Evolutionary conservation across 2,888 invertebrate species (phyloP).

Genomic region (Nesidiocoris tenuis): DNA sequence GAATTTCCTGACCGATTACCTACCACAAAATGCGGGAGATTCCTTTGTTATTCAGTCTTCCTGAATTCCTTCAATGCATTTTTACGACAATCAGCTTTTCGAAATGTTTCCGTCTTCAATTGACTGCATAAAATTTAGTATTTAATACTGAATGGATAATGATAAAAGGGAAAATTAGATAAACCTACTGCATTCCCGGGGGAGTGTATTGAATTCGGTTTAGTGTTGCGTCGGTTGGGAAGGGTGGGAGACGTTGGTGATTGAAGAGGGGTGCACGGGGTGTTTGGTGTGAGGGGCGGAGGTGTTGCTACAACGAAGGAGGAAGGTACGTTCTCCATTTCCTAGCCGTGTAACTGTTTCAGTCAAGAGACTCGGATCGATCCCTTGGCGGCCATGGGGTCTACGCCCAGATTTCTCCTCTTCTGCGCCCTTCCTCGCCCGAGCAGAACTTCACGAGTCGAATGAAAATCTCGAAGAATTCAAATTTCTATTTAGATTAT

Average conservation of each 20-base stretch:
- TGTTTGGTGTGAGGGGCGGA: not conserved
- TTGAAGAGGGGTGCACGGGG: not conserved
- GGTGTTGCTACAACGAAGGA: not conserved
- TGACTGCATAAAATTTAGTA: too few relatives aligned
- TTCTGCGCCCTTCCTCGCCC: not conserved
- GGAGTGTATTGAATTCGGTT: not conserved
- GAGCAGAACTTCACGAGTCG: not conserved
- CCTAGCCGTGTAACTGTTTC: constrained; percentile 41
- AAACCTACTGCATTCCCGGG: too few relatives aligned
- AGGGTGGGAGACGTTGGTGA: not conserved
- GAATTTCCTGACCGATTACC: too few relatives aligned
- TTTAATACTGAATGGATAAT: too few relatives aligned
- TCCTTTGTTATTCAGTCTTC: too few relatives aligned
- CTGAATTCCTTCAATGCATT: too few relatives aligned
- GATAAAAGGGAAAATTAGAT: too few relatives aligned
- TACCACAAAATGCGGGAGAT: too few relatives aligned
- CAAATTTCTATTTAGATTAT: too few relatives aligned
- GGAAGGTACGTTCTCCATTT: constrained; percentile 40
- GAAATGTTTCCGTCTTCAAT: too few relatives aligned
- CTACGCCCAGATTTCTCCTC: constrained; percentile 36
- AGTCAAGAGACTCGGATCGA: constrained; percentile 26
- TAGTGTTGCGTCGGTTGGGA: not conserved
- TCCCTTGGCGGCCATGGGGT: constrained; percentile 13
- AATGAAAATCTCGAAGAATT: not conserved
- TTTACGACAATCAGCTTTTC: too few relatives aligned